Percentiles rank a stretch among this genome's conserved stretches.
Evolutionary conservation across 2,888 invertebrate species (phyloP).

Genomic region (Endotricha flammealis): DNA sequence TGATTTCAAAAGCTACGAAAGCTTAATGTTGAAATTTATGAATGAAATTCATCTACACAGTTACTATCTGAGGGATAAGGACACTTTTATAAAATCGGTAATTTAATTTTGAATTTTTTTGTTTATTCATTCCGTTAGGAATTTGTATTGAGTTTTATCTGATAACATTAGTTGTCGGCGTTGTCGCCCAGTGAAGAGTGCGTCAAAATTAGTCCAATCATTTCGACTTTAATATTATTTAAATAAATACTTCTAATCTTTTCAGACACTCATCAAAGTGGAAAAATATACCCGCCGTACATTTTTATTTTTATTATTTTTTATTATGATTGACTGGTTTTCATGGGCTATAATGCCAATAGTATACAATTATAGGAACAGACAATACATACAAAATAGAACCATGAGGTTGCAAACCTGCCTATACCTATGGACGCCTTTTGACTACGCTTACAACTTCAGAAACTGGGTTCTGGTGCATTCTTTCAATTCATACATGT

Average conservation of each 20-base stretch:
- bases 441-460: constrained; percentile 31
- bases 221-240: no score
- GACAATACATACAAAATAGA: constrained; percentile 26
- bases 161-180: no score
- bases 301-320: constrained; percentile 15
- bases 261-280: constrained; percentile 26
- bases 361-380: constrained; percentile 25
- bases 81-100: constrained; percentile 7
- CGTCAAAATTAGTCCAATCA: no score
- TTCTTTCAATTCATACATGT: background rate
- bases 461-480: constrained; percentile 27
- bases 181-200: no score
- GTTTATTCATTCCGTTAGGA: no score
- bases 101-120: no score
- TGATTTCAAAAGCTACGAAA: constrained; percentile 17
- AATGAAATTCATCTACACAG: constrained; percentile 27
- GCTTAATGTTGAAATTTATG: constrained; percentile 27
- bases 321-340: constrained; percentile 19
- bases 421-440: constrained; percentile 32
- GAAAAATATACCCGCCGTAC: constrained; percentile 26
- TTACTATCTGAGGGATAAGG: constrained; percentile 10
- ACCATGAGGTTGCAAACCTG: constrained; percentile 28
- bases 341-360: constrained; percentile 26
- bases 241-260: no score
- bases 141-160: no score